These are phyloP conservation scores for Tortrix viridana DNA, from an alignment of 2,888 invertebrate genomes.

Conservation along the genomic window DNA sequence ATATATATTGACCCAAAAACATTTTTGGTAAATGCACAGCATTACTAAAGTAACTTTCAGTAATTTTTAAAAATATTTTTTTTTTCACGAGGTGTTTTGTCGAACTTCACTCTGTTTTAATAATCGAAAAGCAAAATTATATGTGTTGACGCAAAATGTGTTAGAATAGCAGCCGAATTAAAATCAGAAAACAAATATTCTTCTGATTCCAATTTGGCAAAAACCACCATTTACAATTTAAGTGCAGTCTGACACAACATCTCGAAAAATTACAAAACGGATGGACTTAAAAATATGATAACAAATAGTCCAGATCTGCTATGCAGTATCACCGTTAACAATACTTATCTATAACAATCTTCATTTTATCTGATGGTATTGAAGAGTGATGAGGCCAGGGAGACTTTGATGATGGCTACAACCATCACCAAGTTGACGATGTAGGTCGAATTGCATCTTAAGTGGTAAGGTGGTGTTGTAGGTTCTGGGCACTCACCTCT, in stretches of 20 bases:
- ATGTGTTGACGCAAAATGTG: slow-evolving; percentile 56
- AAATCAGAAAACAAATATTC: slow-evolving; percentile 48
- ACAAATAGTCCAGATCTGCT: slow-evolving; percentile 81
- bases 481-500: slow-evolving; percentile 83
- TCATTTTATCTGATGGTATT: slow-evolving; percentile 81
- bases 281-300: slow-evolving; percentile 81
- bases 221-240: slow-evolving; percentile 81
- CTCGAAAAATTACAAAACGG: slow-evolving; percentile 64
- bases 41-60: slow-evolving; percentile 29
- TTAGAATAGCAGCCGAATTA: slow-evolving; percentile 61
- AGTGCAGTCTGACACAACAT: slow-evolving; percentile 84
- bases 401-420: slow-evolving; percentile 80
- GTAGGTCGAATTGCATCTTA: slow-evolving; percentile 85
- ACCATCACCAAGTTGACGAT: slow-evolving; percentile 83
- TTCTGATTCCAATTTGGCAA: slow-evolving; percentile 54
- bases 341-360: slow-evolving; percentile 74
- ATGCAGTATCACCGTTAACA: slow-evolving; percentile 81
- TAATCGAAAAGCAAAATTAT: slow-evolving; percentile 66
- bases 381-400: slow-evolving; percentile 80
- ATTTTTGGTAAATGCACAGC: slow-evolving; percentile 46
- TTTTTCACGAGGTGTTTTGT: slow-evolving; percentile 67
- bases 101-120: slow-evolving; percentile 81
- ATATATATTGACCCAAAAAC: slow-evolving; percentile 39
- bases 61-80: slow-evolving; percentile 27
- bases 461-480: slow-evolving; percentile 82